Evolutionary conservation across 2,888 invertebrate species (phyloP), one percentile per base, ranked within the genome.

Genomic region (Ptycholaimellus sp.): DNA sequence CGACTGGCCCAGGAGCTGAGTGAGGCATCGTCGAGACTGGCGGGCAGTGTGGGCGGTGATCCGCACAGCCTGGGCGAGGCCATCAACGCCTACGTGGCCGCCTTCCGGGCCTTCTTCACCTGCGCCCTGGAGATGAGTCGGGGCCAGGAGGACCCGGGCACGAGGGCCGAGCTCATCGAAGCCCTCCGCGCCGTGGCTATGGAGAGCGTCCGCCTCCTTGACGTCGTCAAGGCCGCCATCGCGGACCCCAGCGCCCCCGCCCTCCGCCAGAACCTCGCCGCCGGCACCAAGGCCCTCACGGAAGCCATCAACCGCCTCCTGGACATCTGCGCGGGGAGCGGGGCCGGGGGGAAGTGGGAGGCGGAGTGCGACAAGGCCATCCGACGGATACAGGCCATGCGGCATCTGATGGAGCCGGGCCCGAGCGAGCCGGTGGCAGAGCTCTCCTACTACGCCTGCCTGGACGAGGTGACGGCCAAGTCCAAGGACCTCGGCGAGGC

Each of bases 281-380:
- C 75, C 7, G 83, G 82, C 25, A 83, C 81, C 1, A 68, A 82
- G 38, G 75, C 76, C 7, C 82, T 85, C 32, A 85, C 81, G 0
- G 85, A 85, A 47, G 78, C 76, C 59, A 81, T 90, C 46, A 90
- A 87, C 59, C 71, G 76, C 49, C 65, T 90, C 42, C 76, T 87
- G 47, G 75, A 78, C 58, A 73, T 76, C 4, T 78, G 76, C 56
- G 81, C 81, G 1, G n/a, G n/a, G n/a, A 74, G 74, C 25, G 79
- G 81, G 0, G 80, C 81, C 18, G 78, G 82, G 0, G 79, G 82
- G 0, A 87, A 90, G 0, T 85, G 90, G 0, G 85, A 87, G 64
- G 81, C 79, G 59, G 90, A 93, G 57, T 93, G 93, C 62, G 83
- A 82, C 57, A 85, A 79, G 47, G 87, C 90, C 1, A 74, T 90